Base-by-base conservation (phyloP, 2,797 vertebrate genomes). In the Crenichthys baileyi region DNA sequence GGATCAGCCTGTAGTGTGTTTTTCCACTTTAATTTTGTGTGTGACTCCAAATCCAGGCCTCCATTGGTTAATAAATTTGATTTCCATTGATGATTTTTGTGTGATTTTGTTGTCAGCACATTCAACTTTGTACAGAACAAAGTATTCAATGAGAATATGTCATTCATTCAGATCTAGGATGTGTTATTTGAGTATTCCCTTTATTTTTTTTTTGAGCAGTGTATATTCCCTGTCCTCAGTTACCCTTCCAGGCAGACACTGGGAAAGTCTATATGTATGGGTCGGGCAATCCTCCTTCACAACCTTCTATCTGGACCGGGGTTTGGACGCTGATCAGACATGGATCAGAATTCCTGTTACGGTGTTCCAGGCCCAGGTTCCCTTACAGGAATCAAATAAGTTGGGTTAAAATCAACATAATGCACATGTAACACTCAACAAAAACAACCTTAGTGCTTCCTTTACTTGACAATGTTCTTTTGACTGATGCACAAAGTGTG, bases 331-430 rank as follows among this genome's bases (percentile, higher is more conserved):
- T 74, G 53, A 67, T 58, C 7, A 58, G 29, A 36, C 70, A 60
- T 26, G 20, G 29, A 24, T 70, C 70, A 71, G 48, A 48, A 58
- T 83, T 68, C 41, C 18, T 26, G 65, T 18, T 50, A 79, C 39
- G 24, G 5, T 24, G 9, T 50, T 3, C 7, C 56, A 2, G 8
- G 65, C 18, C 41, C 12, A 56, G 18, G 41, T 70, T 44, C 41
- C 20, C 26, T 48, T 36, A 31, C 29, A 24, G 12, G 53, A 71
- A 77, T 60, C 12, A 29, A 53, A 77, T 56, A 16, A 48, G 60
- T 77, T 44, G 51, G 70, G 41, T 31, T 31, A 9, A 13, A 31
- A 71, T 53, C 5, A 48, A 29, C 15, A 31, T 16, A 26, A 36
- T 16, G n/a, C 55, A 7, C 39, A 50, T 78, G 11, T 48, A 63